Evolutionary conservation across 2,113 vertebrate genomes (phyloP), one percentile per base, ranked within the genome.

Genomic region (Cichladusa arquata): DNA sequence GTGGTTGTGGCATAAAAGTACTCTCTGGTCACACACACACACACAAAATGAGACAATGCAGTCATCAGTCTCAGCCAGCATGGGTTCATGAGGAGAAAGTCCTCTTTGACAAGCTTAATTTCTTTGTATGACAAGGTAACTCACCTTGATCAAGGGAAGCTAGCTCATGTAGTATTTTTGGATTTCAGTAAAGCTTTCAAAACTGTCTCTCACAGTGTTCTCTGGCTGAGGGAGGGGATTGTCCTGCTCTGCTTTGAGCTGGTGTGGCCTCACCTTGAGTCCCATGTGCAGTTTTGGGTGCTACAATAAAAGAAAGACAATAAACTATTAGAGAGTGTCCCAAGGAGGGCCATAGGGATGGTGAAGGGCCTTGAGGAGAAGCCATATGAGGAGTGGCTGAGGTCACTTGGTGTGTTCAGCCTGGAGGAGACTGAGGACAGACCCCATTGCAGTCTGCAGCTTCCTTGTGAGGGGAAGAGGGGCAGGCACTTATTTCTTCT

Each of bases 311-410:
- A 17, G 6, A 78, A 38, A 69, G 28, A 29, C 42, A 62, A 40
- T 13, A 47, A 70, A 28, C 19, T 40, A 14, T 25, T n/a, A 4
- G 19, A 47, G 24, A 79, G 15, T 4, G 5, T 34, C 56, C 74
- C 54, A 38, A 70, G 29, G 48, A 62, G 56, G 26, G 25, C 16
- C 3, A 36, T 2, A 8, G 15, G 8, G 44, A 34, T 76, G 25
- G 31, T 25, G 13, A 58, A 58, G 44, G 25, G 42, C 1, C 29
- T 31, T 5, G 42, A 66, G 50, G 34, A 5, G 16, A 66, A 66
- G 8, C 24, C 8, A 0, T 24, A 5, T 6, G 5, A 57, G 61
- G 20, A 57, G 8, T 1, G 0, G 50, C 60, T 48, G 42, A 48
- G 51, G 51, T 48, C 29, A 57, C 16, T 29, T 34, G 51, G 15